Evolutionary conservation across 2,113 vertebrate species (phyloP).

Genomic region (Trogon surrucura): DNA sequence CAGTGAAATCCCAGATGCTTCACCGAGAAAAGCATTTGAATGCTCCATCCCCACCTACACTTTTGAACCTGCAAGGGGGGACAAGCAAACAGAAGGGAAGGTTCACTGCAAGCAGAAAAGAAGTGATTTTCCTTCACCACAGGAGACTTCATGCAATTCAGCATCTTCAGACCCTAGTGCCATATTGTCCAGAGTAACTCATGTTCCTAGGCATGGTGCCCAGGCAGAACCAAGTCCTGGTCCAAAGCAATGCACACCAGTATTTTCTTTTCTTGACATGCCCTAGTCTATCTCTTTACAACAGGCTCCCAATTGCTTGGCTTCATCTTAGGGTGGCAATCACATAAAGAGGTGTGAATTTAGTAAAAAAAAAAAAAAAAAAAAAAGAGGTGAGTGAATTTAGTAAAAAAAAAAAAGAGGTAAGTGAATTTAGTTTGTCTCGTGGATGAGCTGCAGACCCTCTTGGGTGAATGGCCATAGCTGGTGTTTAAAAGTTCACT

Average conservation of each 20-base stretch:
- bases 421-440: constrained; percentile 45
- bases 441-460: background rate
- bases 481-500: background rate
- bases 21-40: background rate
- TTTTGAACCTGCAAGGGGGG: background rate
- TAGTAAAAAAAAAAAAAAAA: no score
- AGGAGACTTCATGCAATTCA: background rate
- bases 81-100: background rate
- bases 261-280: background rate
- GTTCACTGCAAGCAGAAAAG: background rate
- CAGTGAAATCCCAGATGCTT: background rate
- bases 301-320: background rate
- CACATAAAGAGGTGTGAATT: background rate
- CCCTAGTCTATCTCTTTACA: background rate
- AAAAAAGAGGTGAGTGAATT: background rate
- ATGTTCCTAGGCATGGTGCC: background rate
- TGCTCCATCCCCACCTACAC: background rate
- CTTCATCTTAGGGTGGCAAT: background rate
- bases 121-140: background rate
- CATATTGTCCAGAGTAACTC: background rate
- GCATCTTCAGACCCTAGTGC: background rate
- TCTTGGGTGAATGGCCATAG: background rate
- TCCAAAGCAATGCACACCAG: background rate
- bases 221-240: background rate
- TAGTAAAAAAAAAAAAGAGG: background rate